These are phyloP conservation scores for Drosophila recens DNA, from an alignment of 2,888 invertebrate genomes.

Conservation along the genomic window DNA sequence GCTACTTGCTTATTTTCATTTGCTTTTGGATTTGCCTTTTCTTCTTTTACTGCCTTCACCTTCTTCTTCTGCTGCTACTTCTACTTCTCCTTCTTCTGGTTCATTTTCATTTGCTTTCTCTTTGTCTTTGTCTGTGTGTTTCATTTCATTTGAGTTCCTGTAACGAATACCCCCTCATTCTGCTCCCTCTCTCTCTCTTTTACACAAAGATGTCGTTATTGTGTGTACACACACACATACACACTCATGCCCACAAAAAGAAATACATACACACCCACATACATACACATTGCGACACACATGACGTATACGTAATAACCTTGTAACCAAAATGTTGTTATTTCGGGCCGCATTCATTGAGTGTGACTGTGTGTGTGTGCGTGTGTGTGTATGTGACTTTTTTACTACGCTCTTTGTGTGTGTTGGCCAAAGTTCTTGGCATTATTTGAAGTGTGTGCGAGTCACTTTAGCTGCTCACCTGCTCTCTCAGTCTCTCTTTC, in stretches of 20 bases:
- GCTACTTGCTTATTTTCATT: conserved; percentile 60
- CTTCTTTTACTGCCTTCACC: conserved; percentile 6
- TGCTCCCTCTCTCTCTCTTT: conserved; percentile 34
- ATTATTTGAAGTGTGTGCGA: conserved; percentile 74
- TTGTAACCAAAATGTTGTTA: conserved; percentile 81
- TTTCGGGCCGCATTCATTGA: conserved; percentile 70
- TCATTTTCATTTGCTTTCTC: conserved; percentile 46
- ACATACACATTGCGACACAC: conserved; percentile 50
- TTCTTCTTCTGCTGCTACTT: conserved; percentile 26
- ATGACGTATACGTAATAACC: conserved; percentile 80
- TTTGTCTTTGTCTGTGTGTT: conserved; percentile 37
- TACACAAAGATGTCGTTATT: conserved; percentile 61
- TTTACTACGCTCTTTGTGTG: conserved; percentile 39
- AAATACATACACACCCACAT: conserved; percentile 35
- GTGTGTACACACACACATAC: conserved; percentile 35
- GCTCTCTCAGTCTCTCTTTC: conserved; percentile 38
- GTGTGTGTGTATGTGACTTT: conserved; percentile 28
- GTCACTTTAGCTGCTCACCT: conserved; percentile 63
- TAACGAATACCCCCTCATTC: conserved; percentile 20
- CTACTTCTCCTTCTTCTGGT: conserved; percentile 31
- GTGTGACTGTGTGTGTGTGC: conserved; percentile 33
- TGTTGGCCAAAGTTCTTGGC: conserved; percentile 66
- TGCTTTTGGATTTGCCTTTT: conserved; percentile 51
- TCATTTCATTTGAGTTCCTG: conserved; percentile 56
- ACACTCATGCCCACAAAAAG: conserved; percentile 31